Conservation (phyloP, 1,140 invertebrate genomes). For the Ladona fulva region DNA sequence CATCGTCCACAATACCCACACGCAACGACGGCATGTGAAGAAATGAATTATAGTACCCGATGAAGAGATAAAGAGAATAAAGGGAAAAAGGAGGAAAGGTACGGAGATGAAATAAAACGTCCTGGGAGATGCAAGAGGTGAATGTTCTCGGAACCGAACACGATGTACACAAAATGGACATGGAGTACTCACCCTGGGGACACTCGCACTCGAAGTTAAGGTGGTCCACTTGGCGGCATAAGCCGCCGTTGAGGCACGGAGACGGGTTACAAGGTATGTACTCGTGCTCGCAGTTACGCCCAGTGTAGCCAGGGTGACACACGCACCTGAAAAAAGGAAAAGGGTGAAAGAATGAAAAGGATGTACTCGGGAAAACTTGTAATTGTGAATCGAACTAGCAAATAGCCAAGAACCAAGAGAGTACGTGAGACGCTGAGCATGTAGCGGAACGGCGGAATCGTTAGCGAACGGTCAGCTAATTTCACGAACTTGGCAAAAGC, state of each 20-base stretch:
- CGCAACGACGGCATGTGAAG: background rate
- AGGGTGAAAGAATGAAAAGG: conserved; percentile 17
- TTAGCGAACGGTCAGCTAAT: too few relatives aligned
- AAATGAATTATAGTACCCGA: background rate
- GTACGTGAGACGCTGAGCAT: too few relatives aligned
- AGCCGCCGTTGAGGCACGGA: conserved; percentile 81
- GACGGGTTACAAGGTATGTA: conserved; percentile 86
- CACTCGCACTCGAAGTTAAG: conserved; percentile 77
- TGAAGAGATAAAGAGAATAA: too few relatives aligned
- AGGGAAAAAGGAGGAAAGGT: background rate
- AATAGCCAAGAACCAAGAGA: background rate
- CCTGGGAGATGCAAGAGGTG: background rate
- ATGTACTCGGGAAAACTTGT: conserved; percentile 3
- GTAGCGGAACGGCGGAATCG: too few relatives aligned
- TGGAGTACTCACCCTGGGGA: conserved; percentile 63
- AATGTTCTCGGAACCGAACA: background rate
- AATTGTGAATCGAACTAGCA: conserved; percentile 13
- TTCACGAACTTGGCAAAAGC: too few relatives aligned
- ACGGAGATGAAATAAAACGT: background rate
- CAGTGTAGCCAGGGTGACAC: conserved; percentile 80
- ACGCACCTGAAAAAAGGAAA: conserved; percentile 59
- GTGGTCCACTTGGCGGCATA: conserved; percentile 61
- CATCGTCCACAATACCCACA: too few relatives aligned
- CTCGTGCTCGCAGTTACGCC: conserved; percentile 78
- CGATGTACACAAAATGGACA: background rate